phyloP scores from a whole-genome alignment of 2,113 vertebrate species.

The Antennarius striatus region DNA sequence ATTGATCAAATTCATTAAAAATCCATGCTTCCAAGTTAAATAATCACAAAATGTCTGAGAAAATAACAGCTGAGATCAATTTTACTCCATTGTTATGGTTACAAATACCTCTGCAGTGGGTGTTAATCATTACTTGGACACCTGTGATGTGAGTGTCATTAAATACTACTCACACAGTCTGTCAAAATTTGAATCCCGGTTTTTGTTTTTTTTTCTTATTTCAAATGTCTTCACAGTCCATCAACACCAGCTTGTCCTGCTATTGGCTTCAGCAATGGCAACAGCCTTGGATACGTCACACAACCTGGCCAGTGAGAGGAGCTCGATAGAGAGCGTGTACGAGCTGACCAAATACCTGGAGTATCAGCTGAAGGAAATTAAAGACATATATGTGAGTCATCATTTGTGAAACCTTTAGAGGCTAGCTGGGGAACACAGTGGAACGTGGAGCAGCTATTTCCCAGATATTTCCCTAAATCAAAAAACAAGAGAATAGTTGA shows the following conservation, averaged over 20 bases:
- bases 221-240: slow-evolving; percentile 49
- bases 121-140: slow-evolving; percentile 43
- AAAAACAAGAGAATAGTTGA: too few relatives aligned
- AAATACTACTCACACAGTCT: slow-evolving; percentile 20
- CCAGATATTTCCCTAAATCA: too few relatives aligned
- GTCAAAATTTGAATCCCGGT: slow-evolving; percentile 19
- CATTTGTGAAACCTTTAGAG: too few relatives aligned
- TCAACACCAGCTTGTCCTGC: slow-evolving; percentile 78
- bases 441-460: too few relatives aligned
- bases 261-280: slow-evolving; percentile 84
- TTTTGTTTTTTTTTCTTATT: background rate
- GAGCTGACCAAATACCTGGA: slow-evolving; percentile 97
- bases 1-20: slow-evolving; percentile 42
- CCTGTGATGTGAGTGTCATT: slow-evolving; percentile 21
- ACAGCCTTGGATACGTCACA: slow-evolving; percentile 82
- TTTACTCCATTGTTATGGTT: slow-evolving; percentile 50
- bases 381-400: slow-evolving; percentile 91
- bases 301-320: slow-evolving; percentile 84
- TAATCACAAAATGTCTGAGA: slow-evolving; percentile 38
- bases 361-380: slow-evolving; percentile 94
- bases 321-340: slow-evolving; percentile 94
- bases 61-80: slow-evolving; percentile 40
- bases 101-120: slow-evolving; percentile 28
- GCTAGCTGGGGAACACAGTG: too few relatives aligned
- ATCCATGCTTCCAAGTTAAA: slow-evolving; percentile 45